Percentiles rank a stretch among this genome's conserved stretches.
phyloP scores from a whole-genome alignment of 92 coral and sea anemone genomes.

The Scolanthus callimorphus region DNA sequence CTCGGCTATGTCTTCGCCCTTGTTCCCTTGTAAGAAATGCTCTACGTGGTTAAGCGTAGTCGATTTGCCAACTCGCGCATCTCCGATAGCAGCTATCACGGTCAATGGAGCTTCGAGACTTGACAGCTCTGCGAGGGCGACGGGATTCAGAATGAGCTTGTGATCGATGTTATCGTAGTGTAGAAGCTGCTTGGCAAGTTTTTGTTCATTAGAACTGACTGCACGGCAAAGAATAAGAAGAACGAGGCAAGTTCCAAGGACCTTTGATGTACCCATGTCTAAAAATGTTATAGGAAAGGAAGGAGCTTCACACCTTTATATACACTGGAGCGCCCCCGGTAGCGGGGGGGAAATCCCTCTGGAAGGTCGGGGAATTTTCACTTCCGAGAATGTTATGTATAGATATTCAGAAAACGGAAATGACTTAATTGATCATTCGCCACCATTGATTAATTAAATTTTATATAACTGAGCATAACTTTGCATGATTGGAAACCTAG shows the following conservation, averaged over 20 bases:
- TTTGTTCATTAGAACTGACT: neutral
- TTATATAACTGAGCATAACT: too few relatives aligned
- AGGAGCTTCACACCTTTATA: too few relatives aligned
- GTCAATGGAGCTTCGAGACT: constrained; percentile 23
- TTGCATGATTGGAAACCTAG: too few relatives aligned
- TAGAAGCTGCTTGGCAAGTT: neutral
- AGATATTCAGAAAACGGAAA: too few relatives aligned
- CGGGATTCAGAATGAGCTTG: neutral
- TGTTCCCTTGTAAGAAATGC: constrained; percentile 9
- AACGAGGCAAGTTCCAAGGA: neutral
- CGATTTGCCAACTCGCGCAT: constrained; percentile 55
- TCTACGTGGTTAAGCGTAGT: constrained; percentile 22
- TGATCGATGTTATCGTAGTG: constrained; percentile 1
- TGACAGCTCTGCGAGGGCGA: constrained; percentile 15
- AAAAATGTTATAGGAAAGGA: too few relatives aligned
- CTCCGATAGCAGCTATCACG: constrained; percentile 44
- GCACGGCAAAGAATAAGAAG: neutral
- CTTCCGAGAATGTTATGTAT: too few relatives aligned
- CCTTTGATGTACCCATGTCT: neutral
- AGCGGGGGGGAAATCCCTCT: too few relatives aligned
- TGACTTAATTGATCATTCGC: too few relatives aligned
- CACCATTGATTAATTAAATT: too few relatives aligned
- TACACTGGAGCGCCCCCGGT: too few relatives aligned
- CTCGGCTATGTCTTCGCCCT: constrained; percentile 9
- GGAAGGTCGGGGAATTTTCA: too few relatives aligned